phyloP scores from a whole-genome alignment of 2,113 vertebrate genomes.

The Sinocyclocheilus grahami region DNA sequence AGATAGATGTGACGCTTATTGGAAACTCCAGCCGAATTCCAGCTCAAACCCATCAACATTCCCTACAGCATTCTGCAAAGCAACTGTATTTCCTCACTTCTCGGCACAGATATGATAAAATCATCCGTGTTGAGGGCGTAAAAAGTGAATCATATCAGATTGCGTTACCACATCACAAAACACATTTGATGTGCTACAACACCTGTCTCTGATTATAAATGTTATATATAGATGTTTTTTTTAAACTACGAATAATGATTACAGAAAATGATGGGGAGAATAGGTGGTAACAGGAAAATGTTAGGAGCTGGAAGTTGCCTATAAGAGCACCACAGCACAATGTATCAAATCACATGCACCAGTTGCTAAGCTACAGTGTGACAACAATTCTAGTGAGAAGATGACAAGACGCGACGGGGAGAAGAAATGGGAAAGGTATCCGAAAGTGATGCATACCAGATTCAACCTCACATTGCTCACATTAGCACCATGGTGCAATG shows the following conservation, averaged over 20 bases:
- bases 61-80: neutral
- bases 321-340: neutral
- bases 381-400: neutral
- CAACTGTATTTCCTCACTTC: constrained; percentile 36
- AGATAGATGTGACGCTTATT: neutral
- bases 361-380: neutral
- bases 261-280: neutral
- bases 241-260: neutral
- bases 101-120: neutral
- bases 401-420: neutral
- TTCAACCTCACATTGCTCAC: neutral
- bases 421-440: neutral
- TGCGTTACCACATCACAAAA: neutral
- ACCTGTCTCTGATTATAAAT: neutral
- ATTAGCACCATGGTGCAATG: neutral
- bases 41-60: constrained; percentile 32
- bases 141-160: neutral
- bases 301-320: neutral
- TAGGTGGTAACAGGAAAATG: neutral
- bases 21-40: neutral
- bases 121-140: neutral
- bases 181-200: neutral
- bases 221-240: neutral
- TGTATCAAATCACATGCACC: neutral
- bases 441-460: neutral